These are phyloP conservation scores for Furcifer pardalis DNA, from an alignment of 2,797 vertebrate species.

Conservation along the genomic window DNA sequence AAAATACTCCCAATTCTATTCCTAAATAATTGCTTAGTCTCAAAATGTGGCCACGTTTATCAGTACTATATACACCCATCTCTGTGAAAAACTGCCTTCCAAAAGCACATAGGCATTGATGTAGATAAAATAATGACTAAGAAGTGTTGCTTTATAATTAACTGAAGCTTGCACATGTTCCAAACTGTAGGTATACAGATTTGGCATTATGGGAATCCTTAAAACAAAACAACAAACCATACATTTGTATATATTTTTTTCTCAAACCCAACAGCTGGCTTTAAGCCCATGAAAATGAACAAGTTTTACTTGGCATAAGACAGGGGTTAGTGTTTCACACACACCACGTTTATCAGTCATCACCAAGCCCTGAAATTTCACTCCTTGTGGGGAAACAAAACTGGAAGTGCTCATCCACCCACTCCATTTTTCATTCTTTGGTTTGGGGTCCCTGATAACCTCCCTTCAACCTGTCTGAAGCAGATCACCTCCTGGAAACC, in stretches of 20 bases:
- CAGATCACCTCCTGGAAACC: no score
- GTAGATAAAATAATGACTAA: neutral
- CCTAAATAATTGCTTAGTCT: no score
- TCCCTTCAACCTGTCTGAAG: no score
- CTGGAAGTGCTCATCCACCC: no score
- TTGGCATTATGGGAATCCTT: neutral
- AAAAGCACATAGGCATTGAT: neutral
- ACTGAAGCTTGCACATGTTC: neutral
- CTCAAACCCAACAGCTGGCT: no score
- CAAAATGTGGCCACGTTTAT: neutral
- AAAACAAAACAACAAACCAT: no score
- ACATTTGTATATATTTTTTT: no score
- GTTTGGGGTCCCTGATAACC: no score
- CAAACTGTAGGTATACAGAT: neutral
- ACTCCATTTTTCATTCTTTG: no score
- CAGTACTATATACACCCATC: neutral
- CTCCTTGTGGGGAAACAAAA: no score
- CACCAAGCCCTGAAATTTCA: no score
- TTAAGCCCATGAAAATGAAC: neutral
- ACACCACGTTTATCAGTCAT: neutral
- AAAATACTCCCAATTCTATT: neutral
- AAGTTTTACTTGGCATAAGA: neutral
- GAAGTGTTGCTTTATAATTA: neutral
- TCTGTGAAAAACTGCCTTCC: no score
- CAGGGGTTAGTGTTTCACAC: neutral